Evolutionary conservation across 2,888 invertebrate species (phyloP), one percentile per base, ranked within the genome.

Genomic region (Charanyca ferruginea): DNA sequence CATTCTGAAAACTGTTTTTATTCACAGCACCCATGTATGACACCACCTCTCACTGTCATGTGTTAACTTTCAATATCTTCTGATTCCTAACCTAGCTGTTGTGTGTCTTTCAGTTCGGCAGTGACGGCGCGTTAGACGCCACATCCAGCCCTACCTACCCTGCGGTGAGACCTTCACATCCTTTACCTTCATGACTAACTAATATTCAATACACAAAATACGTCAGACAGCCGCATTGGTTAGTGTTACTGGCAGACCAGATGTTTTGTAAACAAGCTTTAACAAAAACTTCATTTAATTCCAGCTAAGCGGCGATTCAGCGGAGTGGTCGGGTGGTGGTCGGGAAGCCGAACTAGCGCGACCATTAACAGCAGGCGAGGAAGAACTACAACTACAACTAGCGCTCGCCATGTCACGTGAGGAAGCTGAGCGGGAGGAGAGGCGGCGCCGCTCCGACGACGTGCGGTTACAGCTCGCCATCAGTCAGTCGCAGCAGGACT

Each of bases 401-500:
- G 99, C 99, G 53, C 96, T 99, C 89, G 99, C 99, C 62, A 99
- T 99, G 98, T 99, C 99, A 54, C 97, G 99, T 74, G 99, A 99
- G 94, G 99, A 99, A 95, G 99, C 99, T 35, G 99, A 99, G 89
- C 98, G 99, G 84, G 99, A 99, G 91, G 99, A 99, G 94, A 97
- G 98, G 81, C 97, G 98, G 89, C 96, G 98, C 67, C 97, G 99
- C 77, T 98, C 98, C 82, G 99, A 99, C 92, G 99, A 99, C 94
- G 98, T 99, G 76, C 97, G 99, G 77, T 96, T 99, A 81, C 99
- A 99, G 95, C 96, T 99, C 92, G 99, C 99, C 44, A 96, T 99
- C 82, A 98, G 98, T 90, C 99, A 99, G 95, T 99, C 98, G 92
- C 98, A 98, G 94, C 97, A 98, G 90, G 98, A 98, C 95, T 98